A percentile compares a stretch with the other conserved stretches of the same genome.
Evolutionary conservation across 2,888 invertebrate species (phyloP).

Genomic region (Ecdyonurus torrentis): DNA sequence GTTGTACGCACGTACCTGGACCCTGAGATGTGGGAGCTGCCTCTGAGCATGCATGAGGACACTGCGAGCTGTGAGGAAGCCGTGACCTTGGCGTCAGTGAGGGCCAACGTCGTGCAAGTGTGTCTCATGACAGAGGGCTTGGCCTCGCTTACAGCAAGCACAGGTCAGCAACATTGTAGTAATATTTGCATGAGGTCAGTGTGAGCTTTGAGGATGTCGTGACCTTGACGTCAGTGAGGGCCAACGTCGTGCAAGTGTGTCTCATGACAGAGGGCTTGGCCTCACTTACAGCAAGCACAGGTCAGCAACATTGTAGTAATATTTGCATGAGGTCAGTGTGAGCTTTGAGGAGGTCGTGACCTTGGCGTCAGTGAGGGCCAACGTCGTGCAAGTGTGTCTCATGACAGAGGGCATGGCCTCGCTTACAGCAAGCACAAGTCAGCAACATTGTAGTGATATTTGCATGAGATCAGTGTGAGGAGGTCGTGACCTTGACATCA

Average conservation of each 20-base stretch:
- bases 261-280: conserved; percentile 54
- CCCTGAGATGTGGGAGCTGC: conserved; percentile 33
- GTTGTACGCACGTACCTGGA: conserved; percentile 30
- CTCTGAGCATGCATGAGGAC: conserved; percentile 23
- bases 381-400: conserved; percentile 47
- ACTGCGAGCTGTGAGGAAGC: conserved; percentile 5
- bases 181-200: conserved; percentile 17
- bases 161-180: too few species aligned
- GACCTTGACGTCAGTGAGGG: neutral
- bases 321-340: conserved; percentile 16
- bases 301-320: too few species aligned
- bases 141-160: conserved; percentile 31
- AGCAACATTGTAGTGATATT: too few species aligned
- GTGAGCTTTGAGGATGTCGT: neutral
- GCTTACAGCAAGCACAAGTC: conserved; percentile 25
- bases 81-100: neutral
- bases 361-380: conserved; percentile 18
- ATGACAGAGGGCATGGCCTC: conserved; percentile 50
- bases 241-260: conserved; percentile 46
- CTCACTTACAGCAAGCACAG: conserved; percentile 25
- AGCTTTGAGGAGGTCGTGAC: neutral
- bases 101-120: conserved; percentile 39
- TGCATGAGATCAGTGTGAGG: conserved; percentile 16
- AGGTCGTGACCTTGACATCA: neutral
- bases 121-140: conserved; percentile 55